Evolutionary conservation across 2,797 vertebrate genomes (phyloP).

Genomic region (Anolis apletophallus): DNA sequence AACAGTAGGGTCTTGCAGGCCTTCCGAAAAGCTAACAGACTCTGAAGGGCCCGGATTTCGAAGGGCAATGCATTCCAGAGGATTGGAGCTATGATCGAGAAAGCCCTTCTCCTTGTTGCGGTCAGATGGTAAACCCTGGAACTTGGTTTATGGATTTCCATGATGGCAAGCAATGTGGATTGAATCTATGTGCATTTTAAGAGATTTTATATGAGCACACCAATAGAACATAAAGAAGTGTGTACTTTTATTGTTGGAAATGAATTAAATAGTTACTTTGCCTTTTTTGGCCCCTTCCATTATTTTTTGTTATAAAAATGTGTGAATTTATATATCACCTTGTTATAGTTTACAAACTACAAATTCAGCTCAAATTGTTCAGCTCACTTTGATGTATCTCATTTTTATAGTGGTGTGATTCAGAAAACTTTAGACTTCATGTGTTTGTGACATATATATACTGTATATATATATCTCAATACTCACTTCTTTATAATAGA

Average conservation of each 20-base stretch:
- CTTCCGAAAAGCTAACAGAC: too few species aligned
- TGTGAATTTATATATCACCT: constrained; percentile 40
- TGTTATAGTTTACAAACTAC: constrained; percentile 38
- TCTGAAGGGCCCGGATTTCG: too few species aligned
- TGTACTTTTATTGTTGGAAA: constrained; percentile 44
- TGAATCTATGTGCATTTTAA: neutral
- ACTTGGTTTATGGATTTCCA: neutral
- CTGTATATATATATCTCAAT: neutral
- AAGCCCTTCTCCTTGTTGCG: too few species aligned
- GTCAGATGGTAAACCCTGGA: too few species aligned
- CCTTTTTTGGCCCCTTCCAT: constrained; percentile 8
- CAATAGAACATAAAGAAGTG: constrained; percentile 17
- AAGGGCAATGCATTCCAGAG: too few species aligned
- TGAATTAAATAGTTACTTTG: constrained; percentile 47
- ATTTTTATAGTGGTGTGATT: constrained; percentile 35
- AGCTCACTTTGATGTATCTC: constrained; percentile 28
- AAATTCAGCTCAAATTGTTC: constrained; percentile 34
- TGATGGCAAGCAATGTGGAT: neutral
- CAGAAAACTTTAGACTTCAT: constrained; percentile 19
- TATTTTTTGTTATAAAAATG: neutral
- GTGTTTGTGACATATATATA: neutral
- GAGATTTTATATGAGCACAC: neutral
- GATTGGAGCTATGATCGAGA: too few species aligned
- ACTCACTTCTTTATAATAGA: constrained; percentile 37
- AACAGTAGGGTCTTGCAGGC: too few species aligned